A percentile compares a stretch with the other conserved stretches of the same genome.
phyloP scores from a whole-genome alignment of 2,113 vertebrate genomes.

The Pao palembangensis region DNA sequence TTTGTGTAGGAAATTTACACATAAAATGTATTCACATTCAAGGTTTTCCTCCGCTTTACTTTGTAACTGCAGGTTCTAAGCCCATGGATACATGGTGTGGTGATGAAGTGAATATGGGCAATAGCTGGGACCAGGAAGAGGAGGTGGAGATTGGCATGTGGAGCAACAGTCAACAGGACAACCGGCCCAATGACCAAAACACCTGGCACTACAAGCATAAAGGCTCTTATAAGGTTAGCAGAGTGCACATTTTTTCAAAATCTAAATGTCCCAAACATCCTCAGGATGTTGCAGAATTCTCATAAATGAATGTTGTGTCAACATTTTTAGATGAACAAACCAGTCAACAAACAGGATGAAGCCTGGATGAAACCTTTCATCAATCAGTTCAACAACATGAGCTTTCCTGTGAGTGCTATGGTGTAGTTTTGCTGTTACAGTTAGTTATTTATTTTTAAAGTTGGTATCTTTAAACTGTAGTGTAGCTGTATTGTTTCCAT shows the following conservation, averaged over 20 bases:
- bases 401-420: constrained; percentile 83
- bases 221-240: constrained; percentile 85
- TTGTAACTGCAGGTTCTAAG: constrained; percentile 78
- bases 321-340: constrained; percentile 86
- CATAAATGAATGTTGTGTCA: background rate
- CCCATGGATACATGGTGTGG: constrained; percentile 93
- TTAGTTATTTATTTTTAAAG: background rate
- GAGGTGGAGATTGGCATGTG: constrained; percentile 98
- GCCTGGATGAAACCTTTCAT: constrained; percentile 93
- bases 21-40: background rate
- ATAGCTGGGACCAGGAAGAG: constrained; percentile 94
- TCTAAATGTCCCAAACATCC: too few species aligned
- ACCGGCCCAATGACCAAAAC: constrained; percentile 75
- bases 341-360: constrained; percentile 90
- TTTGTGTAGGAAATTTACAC: too few species aligned
- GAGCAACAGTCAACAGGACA: constrained; percentile 90
- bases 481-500: background rate
- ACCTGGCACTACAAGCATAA: constrained; percentile 93
- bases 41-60: background rate
- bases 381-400: constrained; percentile 93
- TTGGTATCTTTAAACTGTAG: background rate
- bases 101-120: constrained; percentile 81
- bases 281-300: background rate
- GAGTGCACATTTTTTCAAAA: background rate
- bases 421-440: background rate